Conservation (phyloP, 2,888 invertebrate species). For the Druceiella hillmani region DNA sequence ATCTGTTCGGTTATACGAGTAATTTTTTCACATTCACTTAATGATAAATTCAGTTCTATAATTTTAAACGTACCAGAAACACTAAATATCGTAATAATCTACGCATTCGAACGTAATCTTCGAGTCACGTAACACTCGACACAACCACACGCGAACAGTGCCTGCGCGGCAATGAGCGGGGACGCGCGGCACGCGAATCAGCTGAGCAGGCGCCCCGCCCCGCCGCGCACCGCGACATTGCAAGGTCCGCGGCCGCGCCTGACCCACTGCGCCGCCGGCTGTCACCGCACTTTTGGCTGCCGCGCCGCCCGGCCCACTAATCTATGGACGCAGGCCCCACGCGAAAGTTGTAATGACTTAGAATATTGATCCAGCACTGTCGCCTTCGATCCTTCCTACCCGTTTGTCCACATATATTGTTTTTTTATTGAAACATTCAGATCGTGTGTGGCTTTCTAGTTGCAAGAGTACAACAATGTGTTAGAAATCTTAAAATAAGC, state of each 20-base stretch:
- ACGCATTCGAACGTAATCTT: slow-evolving; percentile 13
- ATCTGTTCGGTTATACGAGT: no score
- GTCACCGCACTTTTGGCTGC: no score
- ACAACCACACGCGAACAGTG: slow-evolving; percentile 48
- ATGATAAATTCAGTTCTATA: no score
- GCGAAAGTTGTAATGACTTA: slow-evolving; percentile 18
- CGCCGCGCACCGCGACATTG: slow-evolving; percentile 47
- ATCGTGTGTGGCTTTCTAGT: no score
- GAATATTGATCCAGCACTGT: no score
- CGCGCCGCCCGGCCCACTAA: slow-evolving; percentile 25
- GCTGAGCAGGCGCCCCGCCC: slow-evolving; percentile 41
- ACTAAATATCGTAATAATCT: slow-evolving; percentile 10
- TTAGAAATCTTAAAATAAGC: no score
- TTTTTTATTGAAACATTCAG: no score
- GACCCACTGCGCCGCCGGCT: slow-evolving; percentile 42
- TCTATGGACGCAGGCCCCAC: slow-evolving; percentile 14
- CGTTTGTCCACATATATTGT: no score
- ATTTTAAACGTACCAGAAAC: no score
- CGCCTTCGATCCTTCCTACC: no score
- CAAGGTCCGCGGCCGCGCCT: slow-evolving; percentile 47
- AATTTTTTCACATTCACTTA: no score
- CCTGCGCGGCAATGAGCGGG: slow-evolving; percentile 67
- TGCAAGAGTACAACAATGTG: no score
- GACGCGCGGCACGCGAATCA: slow-evolving; percentile 47
- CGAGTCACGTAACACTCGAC: slow-evolving; percentile 22